Conservation (phyloP, 2,113 vertebrate genomes). For the Condylura cristata region DNA sequence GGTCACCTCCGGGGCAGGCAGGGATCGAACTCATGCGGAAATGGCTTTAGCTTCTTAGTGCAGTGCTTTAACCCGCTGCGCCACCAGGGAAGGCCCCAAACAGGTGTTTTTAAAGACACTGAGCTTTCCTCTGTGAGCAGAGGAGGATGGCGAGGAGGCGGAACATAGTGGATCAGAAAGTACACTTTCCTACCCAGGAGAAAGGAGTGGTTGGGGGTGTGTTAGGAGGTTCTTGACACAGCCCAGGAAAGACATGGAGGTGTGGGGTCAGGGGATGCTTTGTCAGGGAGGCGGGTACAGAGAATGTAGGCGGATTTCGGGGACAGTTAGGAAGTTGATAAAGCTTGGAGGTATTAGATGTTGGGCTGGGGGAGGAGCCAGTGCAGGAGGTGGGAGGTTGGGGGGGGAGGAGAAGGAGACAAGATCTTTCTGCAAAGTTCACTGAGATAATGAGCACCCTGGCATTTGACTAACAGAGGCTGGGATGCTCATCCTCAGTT, state of each 20-base stretch:
- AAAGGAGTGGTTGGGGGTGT: background rate
- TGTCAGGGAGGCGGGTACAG: background rate
- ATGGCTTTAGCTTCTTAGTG: too few species aligned
- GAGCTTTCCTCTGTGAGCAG: background rate
- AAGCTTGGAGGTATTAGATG: background rate
- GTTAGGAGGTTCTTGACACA: background rate
- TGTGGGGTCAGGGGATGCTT: background rate
- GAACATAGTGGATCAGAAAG: fast-evolving
- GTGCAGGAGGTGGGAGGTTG: background rate
- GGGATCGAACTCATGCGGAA: too few species aligned
- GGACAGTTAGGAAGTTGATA: background rate
- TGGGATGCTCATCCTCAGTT: background rate
- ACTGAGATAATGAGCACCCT: slow-evolving; percentile 69
- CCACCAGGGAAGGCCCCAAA: too few species aligned
- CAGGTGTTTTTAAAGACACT: background rate
- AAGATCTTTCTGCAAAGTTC: slow-evolving; percentile 61
- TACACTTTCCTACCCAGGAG: background rate
- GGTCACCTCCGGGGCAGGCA: too few species aligned
- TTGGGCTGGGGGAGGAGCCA: background rate
- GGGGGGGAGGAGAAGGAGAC: background rate
- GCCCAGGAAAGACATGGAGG: too few species aligned
- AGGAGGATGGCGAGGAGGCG: fast-evolving
- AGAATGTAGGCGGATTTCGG: background rate
- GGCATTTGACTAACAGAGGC: slow-evolving; percentile 80
- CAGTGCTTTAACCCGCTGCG: too few species aligned